Conservation (phyloP, 2,113 vertebrate species). For the Neogobius melanostomus region DNA sequence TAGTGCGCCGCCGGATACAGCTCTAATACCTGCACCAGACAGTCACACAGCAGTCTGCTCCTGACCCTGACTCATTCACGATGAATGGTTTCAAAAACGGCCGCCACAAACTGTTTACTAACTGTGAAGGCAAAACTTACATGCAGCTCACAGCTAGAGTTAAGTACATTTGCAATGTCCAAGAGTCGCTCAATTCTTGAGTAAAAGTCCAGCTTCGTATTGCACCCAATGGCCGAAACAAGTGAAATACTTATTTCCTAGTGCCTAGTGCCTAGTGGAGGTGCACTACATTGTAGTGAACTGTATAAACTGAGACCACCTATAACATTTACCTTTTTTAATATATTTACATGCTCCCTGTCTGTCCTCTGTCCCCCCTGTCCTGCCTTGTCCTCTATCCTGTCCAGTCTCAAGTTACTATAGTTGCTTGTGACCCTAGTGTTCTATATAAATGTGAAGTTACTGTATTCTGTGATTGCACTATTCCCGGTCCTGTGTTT, state of each 20-base stretch:
- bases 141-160: slow-evolving; percentile 31
- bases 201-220: neutral
- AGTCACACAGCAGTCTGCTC: slow-evolving; percentile 22
- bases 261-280: neutral
- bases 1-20: slow-evolving; percentile 23
- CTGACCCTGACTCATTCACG: neutral
- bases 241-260: neutral
- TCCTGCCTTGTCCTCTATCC: too few species aligned
- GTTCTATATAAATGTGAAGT: too few species aligned
- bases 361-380: too few species aligned
- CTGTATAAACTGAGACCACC: too few species aligned
- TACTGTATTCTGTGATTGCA: too few species aligned
- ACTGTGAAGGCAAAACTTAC: neutral
- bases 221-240: neutral
- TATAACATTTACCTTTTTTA: too few species aligned
- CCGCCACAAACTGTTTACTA: slow-evolving; percentile 6
- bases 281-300: too few species aligned
- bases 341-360: too few species aligned
- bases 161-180: slow-evolving; percentile 24
- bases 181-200: slow-evolving; percentile 22
- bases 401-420: too few species aligned
- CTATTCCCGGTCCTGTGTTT: too few species aligned
- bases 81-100: slow-evolving; percentile 24
- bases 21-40: slow-evolving; percentile 46
- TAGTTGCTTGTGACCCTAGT: too few species aligned